phyloP scores from a whole-genome alignment of 2,888 invertebrate genomes.

The Punctoribates punctum region DNA sequence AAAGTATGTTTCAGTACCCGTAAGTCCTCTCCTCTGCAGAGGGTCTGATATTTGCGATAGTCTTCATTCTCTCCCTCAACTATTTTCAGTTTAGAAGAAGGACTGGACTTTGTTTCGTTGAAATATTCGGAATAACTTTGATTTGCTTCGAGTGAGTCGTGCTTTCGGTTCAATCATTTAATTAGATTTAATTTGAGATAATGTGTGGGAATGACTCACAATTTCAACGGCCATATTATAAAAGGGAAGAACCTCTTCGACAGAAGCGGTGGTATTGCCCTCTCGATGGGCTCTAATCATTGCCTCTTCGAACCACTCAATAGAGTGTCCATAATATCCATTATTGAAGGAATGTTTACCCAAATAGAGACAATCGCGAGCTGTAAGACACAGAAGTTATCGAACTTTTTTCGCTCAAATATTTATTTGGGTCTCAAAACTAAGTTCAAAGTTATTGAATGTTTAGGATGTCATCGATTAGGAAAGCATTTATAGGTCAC shows the following conservation, averaged over 20 bases:
- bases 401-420: neutral
- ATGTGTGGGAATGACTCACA: constrained; percentile 48
- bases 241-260: constrained; percentile 51
- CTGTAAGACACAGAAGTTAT: constrained; percentile 43
- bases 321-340: constrained; percentile 52
- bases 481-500: neutral
- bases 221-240: constrained; percentile 52
- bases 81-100: constrained; percentile 38
- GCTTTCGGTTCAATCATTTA: neutral
- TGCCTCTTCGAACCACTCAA: constrained; percentile 54
- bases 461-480: neutral
- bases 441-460: neutral
- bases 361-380: constrained; percentile 53
- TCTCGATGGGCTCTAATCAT: constrained; percentile 50
- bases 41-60: constrained; percentile 50
- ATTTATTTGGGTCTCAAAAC: neutral
- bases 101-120: neutral
- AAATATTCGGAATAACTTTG: constrained; percentile 20
- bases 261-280: constrained; percentile 50
- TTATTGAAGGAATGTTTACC: constrained; percentile 53
- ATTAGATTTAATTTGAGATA: neutral
- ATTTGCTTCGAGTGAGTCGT: constrained; percentile 22
- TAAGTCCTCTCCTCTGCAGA: constrained; percentile 52
- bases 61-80: constrained; percentile 52
- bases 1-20: too few species aligned